Evolutionary conservation across 1,140 invertebrate genomes (phyloP).

Genomic region (Diuraphis noxia): DNA sequence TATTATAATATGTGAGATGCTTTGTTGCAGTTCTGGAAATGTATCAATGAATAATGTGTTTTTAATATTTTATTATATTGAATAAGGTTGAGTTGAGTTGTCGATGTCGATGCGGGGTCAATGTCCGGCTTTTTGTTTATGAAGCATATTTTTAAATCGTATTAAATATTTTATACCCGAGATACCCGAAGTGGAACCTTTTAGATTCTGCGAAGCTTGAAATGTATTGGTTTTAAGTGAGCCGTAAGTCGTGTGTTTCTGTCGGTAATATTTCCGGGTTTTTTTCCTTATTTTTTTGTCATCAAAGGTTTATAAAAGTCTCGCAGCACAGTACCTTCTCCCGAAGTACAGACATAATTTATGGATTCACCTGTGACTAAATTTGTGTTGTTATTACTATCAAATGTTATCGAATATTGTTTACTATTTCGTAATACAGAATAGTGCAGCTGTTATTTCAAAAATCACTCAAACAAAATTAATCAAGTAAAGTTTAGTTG

Average conservation of each 20-base stretch:
- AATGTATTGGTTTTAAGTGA: not conserved
- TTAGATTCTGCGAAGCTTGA: not conserved
- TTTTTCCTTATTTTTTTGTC: not conserved
- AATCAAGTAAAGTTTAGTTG: not conserved
- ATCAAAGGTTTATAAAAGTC: not conserved
- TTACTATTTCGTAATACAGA: not conserved
- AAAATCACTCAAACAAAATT: not conserved
- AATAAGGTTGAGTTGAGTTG: not conserved
- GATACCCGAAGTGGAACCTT: not conserved
- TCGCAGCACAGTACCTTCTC: not conserved
- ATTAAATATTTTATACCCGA: not conserved
- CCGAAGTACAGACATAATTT: not conserved
- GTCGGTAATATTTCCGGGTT: not conserved
- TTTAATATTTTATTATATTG: not conserved
- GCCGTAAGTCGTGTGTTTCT: not conserved
- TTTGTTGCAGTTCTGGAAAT: too few relatives aligned
- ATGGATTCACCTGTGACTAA: not conserved
- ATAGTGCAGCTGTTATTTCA: not conserved
- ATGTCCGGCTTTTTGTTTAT: not conserved
- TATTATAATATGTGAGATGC: too few relatives aligned
- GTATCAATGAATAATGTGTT: not conserved
- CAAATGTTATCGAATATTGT: not conserved
- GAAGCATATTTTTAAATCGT: not conserved
- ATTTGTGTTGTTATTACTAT: not conserved
- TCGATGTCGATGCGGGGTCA: not conserved